Evolutionary conservation across 2,888 invertebrate genomes (phyloP), one percentile per base, ranked within the genome.

Genomic region (Microdon myrmicae): DNA sequence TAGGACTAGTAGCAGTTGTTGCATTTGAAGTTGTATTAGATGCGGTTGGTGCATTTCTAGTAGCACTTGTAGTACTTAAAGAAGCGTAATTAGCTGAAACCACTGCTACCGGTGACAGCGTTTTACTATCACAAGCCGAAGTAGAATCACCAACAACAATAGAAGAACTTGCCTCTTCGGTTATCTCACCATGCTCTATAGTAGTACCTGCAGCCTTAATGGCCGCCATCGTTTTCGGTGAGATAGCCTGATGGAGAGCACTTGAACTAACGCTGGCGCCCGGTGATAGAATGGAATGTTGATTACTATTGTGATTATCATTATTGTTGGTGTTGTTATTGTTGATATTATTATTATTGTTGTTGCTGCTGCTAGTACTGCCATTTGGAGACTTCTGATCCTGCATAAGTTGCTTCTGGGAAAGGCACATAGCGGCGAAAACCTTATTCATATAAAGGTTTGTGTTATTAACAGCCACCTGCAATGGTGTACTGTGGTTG

Each of bases 141-240:
- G 60, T 61, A 47, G 51, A 68, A 64, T 69, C 74, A 68, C 71
- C 72, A 73, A 74, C 73, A 67, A 68, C 41, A 51, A 37, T 51
- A 26, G 64, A 53, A 51, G 64, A 64, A 64, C 64, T 64, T 64
- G 64, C 64, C 64, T 64, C 64, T 34, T 64, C 58, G 74, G 75
- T 78, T 75, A 76, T 75, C 77, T 80, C 79, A 79, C 80, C 79
- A 73, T 79, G 79, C 75, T 79, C 79, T 72, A 77, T 75, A 66
- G 76, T 77, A 67, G 77, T 75, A 69, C 74, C 74, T 68, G 75
- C 73, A 68, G 72, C 72, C 54, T 68, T 59, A 17, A 72, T 68
- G 54, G 60, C 66, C 45, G 58, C 69, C 48, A 66, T 48, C 29
- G 69, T 56, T 59, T 70, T 72, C 3, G 68, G 59, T 32, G 74